These are phyloP conservation scores for Apostichopus parvimensis DNA, from an alignment of 35 echinoderm and acorn worm species.

Conservation along the genomic window DNA sequence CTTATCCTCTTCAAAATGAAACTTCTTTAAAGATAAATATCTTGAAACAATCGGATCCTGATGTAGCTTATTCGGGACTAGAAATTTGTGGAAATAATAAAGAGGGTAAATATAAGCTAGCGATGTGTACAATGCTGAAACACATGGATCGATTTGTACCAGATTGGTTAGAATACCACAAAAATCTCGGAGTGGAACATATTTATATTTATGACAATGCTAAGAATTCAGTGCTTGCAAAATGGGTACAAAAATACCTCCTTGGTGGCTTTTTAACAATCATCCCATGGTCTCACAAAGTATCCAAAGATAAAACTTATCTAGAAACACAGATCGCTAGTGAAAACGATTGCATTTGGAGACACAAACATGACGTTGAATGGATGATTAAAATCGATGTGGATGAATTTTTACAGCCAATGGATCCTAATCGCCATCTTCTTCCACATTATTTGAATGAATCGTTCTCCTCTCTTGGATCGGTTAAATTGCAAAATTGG, in stretches of 20 bases:
- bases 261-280: conserved; percentile 75
- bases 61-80: conserved; percentile 27
- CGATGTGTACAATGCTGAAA: conserved; percentile 79
- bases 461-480: not conserved
- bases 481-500: conserved; percentile 54
- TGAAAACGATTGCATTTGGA: conserved; percentile 94
- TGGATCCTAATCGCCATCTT: conserved; percentile 59
- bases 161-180: conserved; percentile 73
- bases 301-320: conserved; percentile 74
- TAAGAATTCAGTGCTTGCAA: not conserved
- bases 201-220: conserved; percentile 78
- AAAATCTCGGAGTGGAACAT: conserved; percentile 67
- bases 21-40: conserved; percentile 44
- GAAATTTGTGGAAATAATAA: conserved; percentile 44
- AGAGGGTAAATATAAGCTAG: conserved; percentile 10
- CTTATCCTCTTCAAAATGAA: conserved; percentile 15
- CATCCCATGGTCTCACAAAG: conserved; percentile 80
- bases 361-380: conserved; percentile 64
- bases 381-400: conserved; percentile 95
- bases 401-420: conserved; percentile 92
- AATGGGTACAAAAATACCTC: conserved; percentile 34
- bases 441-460: conserved; percentile 57
- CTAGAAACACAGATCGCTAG: conserved; percentile 88
- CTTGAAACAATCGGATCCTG: conserved; percentile 30
- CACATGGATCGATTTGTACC: conserved; percentile 69